Evolutionary conservation across 2,888 invertebrate genomes (phyloP).

Genomic region (Archaeoteleia sp.): DNA sequence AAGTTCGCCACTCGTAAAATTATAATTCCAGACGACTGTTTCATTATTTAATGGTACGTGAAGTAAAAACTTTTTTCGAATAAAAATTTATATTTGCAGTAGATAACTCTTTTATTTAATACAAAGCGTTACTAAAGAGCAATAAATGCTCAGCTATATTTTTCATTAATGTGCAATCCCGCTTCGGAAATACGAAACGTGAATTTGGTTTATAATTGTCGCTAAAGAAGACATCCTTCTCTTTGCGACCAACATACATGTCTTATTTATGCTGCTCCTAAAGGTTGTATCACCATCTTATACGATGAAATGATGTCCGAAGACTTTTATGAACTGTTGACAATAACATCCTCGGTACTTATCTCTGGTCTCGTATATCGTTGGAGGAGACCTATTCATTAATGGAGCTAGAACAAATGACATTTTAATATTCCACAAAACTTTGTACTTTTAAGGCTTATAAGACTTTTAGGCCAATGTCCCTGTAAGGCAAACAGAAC

Average conservation of each 20-base stretch:
- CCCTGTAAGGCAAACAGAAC: slow-evolving; percentile 43
- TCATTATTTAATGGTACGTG: slow-evolving; percentile 42
- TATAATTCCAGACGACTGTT: slow-evolving; percentile 42
- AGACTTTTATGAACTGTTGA: slow-evolving; percentile 56
- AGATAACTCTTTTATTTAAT: not conserved
- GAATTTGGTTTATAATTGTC: not conserved
- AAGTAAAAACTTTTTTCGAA: slow-evolving; percentile 4
- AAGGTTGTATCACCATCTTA: slow-evolving; percentile 61
- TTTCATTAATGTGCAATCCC: not conserved
- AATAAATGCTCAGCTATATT: not conserved
- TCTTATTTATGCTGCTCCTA: slow-evolving; percentile 52
- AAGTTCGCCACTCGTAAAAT: slow-evolving; percentile 43
- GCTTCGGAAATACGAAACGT: no score
- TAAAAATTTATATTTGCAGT: not conserved
- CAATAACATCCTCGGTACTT: slow-evolving; percentile 53
- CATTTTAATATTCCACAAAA: slow-evolving; percentile 66
- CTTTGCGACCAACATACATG: not conserved
- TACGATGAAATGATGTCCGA: slow-evolving; percentile 63
- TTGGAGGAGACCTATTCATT: slow-evolving; percentile 37
- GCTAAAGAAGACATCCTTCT: no score
- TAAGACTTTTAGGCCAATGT: no score
- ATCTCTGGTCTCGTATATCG: not conserved
- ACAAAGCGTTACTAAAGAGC: not conserved
- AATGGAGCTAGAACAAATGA: slow-evolving; percentile 60
- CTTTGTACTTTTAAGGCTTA: slow-evolving; percentile 57